phyloP scores from a whole-genome alignment of 2,113 vertebrate species.

The Nycticorax nycticorax region DNA sequence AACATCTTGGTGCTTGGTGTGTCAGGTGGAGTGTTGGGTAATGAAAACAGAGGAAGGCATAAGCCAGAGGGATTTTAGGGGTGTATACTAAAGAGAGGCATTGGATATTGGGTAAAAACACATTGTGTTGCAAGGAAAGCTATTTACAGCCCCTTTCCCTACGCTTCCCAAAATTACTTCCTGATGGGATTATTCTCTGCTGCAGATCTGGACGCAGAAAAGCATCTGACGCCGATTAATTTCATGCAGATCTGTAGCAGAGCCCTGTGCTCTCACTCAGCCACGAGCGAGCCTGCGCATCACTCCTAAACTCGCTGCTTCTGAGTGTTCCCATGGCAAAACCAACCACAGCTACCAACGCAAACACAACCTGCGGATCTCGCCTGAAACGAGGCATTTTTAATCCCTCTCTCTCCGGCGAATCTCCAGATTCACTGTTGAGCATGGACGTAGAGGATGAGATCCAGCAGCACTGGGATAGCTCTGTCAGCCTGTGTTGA shows the following conservation, averaged over 20 bases:
- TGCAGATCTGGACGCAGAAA: not conserved
- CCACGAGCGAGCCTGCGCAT: not conserved
- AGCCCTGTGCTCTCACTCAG: not conserved
- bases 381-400: not conserved
- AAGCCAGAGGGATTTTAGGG: not conserved
- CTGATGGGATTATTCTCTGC: not conserved
- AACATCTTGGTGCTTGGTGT: not conserved
- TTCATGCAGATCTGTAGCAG: not conserved
- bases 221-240: not conserved
- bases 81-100: not conserved
- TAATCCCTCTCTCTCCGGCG: not conserved
- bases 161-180: not conserved
- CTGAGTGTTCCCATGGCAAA: not conserved
- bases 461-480: not conserved
- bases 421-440: not conserved
- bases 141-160: not conserved
- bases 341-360: not conserved
- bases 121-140: not conserved
- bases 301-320: not conserved
- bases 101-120: not conserved
- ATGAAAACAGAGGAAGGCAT: not conserved
- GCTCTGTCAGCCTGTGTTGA: not conserved
- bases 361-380: not conserved
- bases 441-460: not conserved
- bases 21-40: not conserved